phyloP scores from a whole-genome alignment of 2,888 invertebrate genomes.

The Noctua janthe region DNA sequence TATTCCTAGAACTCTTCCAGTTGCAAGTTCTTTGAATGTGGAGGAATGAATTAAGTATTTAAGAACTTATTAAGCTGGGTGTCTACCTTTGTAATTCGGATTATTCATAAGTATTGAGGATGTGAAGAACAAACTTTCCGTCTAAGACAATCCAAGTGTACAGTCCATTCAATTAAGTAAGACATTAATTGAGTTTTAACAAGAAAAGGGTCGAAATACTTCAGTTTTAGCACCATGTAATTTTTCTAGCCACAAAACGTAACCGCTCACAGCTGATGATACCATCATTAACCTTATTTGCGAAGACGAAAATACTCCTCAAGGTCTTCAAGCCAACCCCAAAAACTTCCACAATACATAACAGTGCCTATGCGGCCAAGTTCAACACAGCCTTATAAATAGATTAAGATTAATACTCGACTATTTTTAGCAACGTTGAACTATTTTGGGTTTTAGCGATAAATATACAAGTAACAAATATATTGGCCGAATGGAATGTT shows the following conservation, averaged over 20 bases:
- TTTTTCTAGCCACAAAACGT: not conserved
- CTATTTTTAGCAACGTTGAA: conserved; percentile 62
- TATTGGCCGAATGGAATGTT: conserved; percentile 46
- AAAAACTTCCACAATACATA: conserved; percentile 45
- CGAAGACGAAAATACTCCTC: conserved; percentile 45
- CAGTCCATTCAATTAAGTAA: not conserved
- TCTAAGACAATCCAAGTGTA: no score
- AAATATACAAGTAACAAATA: conserved; percentile 39
- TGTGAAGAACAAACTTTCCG: not conserved
- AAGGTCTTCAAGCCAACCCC: conserved; percentile 47
- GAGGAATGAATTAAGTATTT: not conserved
- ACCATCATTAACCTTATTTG: conserved; percentile 7
- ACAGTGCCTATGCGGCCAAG: conserved; percentile 49
- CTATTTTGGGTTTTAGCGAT: conserved; percentile 62
- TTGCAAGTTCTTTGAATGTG: conserved; percentile 12
- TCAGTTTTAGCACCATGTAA: not conserved
- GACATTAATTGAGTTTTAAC: not conserved
- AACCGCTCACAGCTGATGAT: conserved; percentile 8
- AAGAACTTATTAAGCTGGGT: not conserved
- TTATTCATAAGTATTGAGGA: not conserved
- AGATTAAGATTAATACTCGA: conserved; percentile 58
- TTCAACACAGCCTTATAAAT: conserved; percentile 59
- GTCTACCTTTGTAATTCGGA: not conserved
- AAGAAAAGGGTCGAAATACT: not conserved
- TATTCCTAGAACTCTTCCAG: not conserved